These are phyloP conservation scores for Callopanchax toddi DNA, from an alignment of 2,113 vertebrate species.

Conservation along the genomic window DNA sequence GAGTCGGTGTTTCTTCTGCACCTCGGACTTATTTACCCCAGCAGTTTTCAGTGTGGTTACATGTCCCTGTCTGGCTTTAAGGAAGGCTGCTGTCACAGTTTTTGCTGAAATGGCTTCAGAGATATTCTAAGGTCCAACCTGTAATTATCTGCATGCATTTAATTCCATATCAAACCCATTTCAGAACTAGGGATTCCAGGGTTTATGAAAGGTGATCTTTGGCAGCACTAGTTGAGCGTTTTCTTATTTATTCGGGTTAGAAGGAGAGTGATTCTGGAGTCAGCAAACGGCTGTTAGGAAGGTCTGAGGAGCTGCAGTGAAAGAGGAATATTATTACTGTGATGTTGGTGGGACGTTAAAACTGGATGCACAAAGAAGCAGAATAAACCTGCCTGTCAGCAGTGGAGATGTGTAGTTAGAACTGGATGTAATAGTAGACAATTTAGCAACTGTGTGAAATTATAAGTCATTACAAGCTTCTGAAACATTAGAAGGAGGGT, in stretches of 20 bases:
- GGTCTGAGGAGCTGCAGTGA: not conserved
- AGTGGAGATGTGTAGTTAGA: too few relatives aligned
- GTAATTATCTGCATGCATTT: constrained; percentile 8
- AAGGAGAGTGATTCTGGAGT: constrained; percentile 6
- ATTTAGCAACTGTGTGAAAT: too few relatives aligned
- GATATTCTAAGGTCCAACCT: constrained; percentile 33
- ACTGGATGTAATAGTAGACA: too few relatives aligned
- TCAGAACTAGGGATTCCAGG: constrained; percentile 37
- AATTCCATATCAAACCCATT: constrained; percentile 47
- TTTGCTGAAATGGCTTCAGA: not conserved
- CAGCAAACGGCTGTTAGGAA: not conserved
- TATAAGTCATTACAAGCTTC: too few relatives aligned
- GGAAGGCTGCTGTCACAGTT: constrained; percentile 17
- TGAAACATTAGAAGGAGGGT: too few relatives aligned
- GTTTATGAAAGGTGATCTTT: constrained; percentile 47
- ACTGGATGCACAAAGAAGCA: too few relatives aligned
- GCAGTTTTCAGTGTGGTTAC: too few relatives aligned
- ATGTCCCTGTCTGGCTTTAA: too few relatives aligned
- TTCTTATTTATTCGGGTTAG: constrained; percentile 12
- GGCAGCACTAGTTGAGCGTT: constrained; percentile 7
- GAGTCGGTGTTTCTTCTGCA: too few relatives aligned
- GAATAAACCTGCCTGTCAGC: too few relatives aligned
- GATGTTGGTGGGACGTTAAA: too few relatives aligned
- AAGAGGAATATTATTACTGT: too few relatives aligned
- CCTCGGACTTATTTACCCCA: constrained; percentile 27